Conservation (phyloP, 2,113 vertebrate genomes). For the Prionailurus viverrinus region DNA sequence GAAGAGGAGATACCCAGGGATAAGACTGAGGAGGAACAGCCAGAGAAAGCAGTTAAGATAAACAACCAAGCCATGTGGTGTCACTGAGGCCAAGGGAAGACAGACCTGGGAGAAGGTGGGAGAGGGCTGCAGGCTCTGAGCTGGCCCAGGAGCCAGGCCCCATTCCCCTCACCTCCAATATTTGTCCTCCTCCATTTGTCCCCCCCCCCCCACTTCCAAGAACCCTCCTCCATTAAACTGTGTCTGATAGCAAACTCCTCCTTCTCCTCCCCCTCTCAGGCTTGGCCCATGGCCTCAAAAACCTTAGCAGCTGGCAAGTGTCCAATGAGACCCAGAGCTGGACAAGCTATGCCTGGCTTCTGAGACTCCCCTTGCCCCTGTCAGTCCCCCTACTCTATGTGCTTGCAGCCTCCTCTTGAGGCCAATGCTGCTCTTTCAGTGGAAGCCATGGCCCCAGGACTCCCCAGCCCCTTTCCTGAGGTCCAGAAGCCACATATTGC, state of each 20-base stretch:
- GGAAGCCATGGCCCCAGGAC: neutral
- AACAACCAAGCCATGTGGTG: neutral
- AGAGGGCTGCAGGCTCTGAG: neutral
- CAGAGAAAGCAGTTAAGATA: neutral
- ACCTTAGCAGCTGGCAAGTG: conserved; percentile 17
- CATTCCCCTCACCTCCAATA: neutral
- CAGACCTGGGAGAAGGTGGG: neutral
- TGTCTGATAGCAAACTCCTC: conserved; percentile 2
- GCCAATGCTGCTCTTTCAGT: neutral
- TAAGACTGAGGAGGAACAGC: neutral
- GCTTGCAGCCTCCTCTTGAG: neutral
- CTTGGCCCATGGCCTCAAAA: neutral
- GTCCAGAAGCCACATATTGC: neutral
- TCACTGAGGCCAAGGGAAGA: neutral
- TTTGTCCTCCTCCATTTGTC: neutral
- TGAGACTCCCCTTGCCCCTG: neutral
- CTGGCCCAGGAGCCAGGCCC: neutral
- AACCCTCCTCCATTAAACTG: neutral
- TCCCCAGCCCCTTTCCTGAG: neutral
- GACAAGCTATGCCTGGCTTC: neutral
- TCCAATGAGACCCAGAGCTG: neutral
- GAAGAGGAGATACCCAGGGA: neutral
- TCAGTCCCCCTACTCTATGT: neutral
- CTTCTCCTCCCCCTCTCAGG: neutral
- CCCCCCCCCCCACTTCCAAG: neutral